These are phyloP conservation scores for Megastigmus dorsalis DNA, from an alignment of 2,888 invertebrate genomes.

Conservation along the genomic window DNA sequence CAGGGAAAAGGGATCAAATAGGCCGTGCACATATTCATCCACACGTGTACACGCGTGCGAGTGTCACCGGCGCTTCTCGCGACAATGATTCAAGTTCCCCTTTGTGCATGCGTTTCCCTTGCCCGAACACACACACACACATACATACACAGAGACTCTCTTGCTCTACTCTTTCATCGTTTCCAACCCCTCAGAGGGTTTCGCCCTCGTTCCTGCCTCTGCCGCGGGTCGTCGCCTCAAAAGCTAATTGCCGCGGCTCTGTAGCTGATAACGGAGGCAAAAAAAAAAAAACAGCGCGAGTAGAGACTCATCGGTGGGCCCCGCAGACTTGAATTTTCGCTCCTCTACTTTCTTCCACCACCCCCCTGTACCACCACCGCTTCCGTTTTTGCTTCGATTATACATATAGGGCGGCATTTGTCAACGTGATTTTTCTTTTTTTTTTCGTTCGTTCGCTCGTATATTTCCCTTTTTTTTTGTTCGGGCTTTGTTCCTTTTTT, in stretches of 20 bases:
- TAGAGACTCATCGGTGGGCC: too few relatives aligned
- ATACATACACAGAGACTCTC: too few relatives aligned
- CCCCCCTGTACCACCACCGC: not conserved
- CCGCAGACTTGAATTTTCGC: not conserved
- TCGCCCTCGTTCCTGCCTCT: slow-evolving; percentile 9
- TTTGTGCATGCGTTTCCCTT: too few relatives aligned
- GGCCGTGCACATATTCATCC: not conserved
- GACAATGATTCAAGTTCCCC: slow-evolving; percentile 28
- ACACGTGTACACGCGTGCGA: not conserved
- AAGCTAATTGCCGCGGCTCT: slow-evolving; percentile 17
- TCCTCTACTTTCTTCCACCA: not conserved
- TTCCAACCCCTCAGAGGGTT: not conserved
- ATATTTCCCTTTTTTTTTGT: not conserved
- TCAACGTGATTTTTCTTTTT: too few relatives aligned
- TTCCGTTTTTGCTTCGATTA: too few relatives aligned
- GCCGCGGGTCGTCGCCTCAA: not conserved
- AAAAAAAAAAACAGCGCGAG: not conserved
- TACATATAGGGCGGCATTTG: too few relatives aligned
- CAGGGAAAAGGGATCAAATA: slow-evolving; percentile 8
- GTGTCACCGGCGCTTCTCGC: not conserved
- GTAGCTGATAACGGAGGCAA: not conserved
- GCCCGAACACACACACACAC: too few relatives aligned
- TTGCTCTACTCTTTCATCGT: not conserved
- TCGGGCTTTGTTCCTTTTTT: not conserved
- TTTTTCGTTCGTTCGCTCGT: not conserved